These are phyloP conservation scores for Trachelus troglodyta DNA, from an alignment of 2,888 invertebrate genomes.

Conservation along the genomic window DNA sequence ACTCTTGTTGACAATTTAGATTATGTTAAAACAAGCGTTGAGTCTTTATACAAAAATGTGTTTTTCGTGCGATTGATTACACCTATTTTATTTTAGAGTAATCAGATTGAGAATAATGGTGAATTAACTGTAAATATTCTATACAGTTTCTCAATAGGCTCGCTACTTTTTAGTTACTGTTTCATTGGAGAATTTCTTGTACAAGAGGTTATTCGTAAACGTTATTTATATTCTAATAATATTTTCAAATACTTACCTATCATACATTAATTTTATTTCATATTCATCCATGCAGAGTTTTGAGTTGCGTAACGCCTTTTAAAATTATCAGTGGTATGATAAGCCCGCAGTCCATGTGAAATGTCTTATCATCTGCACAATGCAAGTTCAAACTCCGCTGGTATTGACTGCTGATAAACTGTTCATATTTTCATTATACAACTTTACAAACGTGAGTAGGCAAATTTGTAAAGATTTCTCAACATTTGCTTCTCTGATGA, in stretches of 20 bases:
- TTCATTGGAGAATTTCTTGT: constrained; percentile 36
- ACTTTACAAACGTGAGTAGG: constrained; percentile 66
- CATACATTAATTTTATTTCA: constrained; percentile 3
- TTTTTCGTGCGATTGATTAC: too few species aligned
- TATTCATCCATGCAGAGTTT: constrained; percentile 56
- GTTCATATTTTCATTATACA: constrained; percentile 67
- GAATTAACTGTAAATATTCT: constrained; percentile 11
- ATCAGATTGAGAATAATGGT: constrained; percentile 4
- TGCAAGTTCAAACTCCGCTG: constrained; percentile 67
- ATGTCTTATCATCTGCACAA: constrained; percentile 65
- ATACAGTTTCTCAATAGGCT: constrained; percentile 24
- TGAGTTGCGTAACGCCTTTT: constrained; percentile 66
- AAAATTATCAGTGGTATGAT: constrained; percentile 66
- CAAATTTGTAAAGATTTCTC: not conserved
- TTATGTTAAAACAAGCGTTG: not conserved
- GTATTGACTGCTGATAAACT: constrained; percentile 68
- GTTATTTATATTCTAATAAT: too few species aligned
- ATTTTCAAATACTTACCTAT: too few species aligned
- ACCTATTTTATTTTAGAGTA: not conserved
- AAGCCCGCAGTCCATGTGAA: constrained; percentile 58
- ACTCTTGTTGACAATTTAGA: not conserved
- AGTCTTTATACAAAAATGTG: not conserved
- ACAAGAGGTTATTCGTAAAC: constrained; percentile 28
- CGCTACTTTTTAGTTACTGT: constrained; percentile 33
- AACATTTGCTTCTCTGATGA: not conserved